Evolutionary conservation across 2,888 invertebrate species (phyloP).

Genomic region (Ectobius pallidus): DNA sequence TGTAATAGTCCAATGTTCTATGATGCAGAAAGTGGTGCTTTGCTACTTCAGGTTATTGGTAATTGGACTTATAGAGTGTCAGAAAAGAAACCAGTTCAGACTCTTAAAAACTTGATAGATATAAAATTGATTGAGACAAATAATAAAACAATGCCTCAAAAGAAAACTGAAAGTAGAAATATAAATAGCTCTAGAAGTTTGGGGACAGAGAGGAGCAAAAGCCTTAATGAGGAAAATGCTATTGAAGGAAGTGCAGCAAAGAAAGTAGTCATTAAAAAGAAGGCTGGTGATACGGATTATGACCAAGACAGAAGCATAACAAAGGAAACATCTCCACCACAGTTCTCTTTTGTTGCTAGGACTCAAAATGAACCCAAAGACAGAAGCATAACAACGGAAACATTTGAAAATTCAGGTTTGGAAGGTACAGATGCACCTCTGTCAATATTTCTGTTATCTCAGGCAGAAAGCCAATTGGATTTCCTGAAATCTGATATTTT

Average conservation of each 20-base stretch:
- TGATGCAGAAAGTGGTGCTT: slow-evolving; percentile 65
- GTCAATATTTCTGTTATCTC: slow-evolving; percentile 46
- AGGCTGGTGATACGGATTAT: no score
- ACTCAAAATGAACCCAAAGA: no score
- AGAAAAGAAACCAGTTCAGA: not conserved
- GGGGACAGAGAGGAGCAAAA: not conserved
- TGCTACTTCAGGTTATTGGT: slow-evolving; percentile 60
- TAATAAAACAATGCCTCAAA: not conserved
- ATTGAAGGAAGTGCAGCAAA: no score
- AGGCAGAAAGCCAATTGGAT: slow-evolving; percentile 50
- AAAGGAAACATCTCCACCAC: no score
- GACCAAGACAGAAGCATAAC: no score
- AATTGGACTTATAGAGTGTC: slow-evolving; percentile 49
- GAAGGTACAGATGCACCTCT: not conserved
- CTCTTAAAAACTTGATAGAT: no score
- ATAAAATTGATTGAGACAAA: no score
- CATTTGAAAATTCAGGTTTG: no score
- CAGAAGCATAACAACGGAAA: no score
- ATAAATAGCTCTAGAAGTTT: not conserved
- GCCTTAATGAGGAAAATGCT: no score
- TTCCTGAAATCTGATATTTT: slow-evolving; percentile 53
- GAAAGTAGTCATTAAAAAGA: no score
- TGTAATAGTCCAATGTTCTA: slow-evolving; percentile 66
- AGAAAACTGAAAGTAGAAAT: not conserved
- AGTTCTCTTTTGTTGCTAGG: no score